Evolutionary conservation across 2,888 invertebrate species (phyloP).

Genomic region (Lithophane socia): DNA sequence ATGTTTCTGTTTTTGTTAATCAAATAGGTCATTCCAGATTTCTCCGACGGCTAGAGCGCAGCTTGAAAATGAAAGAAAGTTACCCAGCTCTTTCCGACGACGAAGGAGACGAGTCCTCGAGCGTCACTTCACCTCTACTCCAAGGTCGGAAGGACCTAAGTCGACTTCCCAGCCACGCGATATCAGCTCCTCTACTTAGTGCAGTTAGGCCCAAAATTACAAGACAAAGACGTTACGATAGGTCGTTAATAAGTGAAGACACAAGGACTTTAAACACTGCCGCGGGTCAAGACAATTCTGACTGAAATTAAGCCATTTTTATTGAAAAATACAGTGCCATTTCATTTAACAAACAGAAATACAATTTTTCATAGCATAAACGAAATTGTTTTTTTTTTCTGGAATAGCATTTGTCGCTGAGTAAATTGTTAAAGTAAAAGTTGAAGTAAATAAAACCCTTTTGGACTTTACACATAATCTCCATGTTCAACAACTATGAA

Average conservation of each 20-base stretch:
- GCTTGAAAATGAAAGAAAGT: conserved; percentile 92
- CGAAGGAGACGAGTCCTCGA: conserved; percentile 91
- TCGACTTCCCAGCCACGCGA: conserved; percentile 82
- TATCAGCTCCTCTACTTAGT: conserved; percentile 86
- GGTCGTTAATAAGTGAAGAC: conserved; percentile 85
- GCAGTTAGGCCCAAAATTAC: conserved; percentile 87
- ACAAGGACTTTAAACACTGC: conserved; percentile 84
- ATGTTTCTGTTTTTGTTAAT: conserved; percentile 57
- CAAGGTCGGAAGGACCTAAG: conserved; percentile 84
- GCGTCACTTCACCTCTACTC: conserved; percentile 92
- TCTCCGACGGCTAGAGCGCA: conserved; percentile 93
- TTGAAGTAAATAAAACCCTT: conserved; percentile 28
- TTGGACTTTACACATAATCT: conserved; percentile 36
- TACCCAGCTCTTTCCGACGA: conserved; percentile 91
- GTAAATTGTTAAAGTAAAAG: conserved; percentile 9
- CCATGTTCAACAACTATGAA: conserved; percentile 62
- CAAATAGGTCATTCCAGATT: conserved; percentile 88
- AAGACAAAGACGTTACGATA: conserved; percentile 86
- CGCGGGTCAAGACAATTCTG: conserved; percentile 86
- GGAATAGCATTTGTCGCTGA: conserved; percentile 16
- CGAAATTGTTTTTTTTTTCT: neutral
- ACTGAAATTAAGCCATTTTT: conserved; percentile 71
- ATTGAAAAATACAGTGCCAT: conserved; percentile 37
- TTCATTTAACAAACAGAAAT: conserved; percentile 15
- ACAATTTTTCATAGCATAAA: conserved; percentile 1